Percentiles rank a stretch among this genome's conserved stretches.
Evolutionary conservation across 2,113 vertebrate species (phyloP).

Genomic region (Steatornis caripensis): DNA sequence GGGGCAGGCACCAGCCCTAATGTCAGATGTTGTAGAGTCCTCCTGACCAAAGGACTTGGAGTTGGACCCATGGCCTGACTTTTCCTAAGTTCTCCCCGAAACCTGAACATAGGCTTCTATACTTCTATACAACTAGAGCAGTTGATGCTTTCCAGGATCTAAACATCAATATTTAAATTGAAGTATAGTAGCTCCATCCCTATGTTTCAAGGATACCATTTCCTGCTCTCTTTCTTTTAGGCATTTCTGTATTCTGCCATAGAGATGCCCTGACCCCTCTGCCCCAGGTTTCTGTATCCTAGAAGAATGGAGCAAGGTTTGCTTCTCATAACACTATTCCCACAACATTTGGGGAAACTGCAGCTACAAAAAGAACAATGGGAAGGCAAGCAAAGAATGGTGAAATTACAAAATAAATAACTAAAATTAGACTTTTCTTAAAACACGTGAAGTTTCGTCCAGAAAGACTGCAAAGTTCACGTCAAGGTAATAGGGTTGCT

Average conservation of each 20-base stretch:
- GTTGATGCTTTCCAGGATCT: not conserved
- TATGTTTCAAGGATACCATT: not conserved
- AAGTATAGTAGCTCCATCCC: not conserved
- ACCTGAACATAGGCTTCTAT: not conserved
- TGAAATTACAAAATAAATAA: not conserved
- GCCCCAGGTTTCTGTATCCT: not conserved
- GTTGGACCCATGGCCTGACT: not conserved
- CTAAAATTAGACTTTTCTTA: not conserved
- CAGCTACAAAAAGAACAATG: not conserved
- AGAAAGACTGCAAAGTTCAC: not conserved
- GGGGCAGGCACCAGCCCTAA: fast-evolving
- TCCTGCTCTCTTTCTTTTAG: not conserved
- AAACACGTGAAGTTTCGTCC: not conserved
- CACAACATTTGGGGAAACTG: not conserved
- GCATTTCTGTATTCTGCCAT: not conserved
- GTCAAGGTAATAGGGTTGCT: not conserved
- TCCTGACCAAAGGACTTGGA: not conserved
- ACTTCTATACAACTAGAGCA: not conserved
- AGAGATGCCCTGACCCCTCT: not conserved
- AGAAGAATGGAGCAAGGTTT: not conserved
- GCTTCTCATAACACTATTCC: not conserved
- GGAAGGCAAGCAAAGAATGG: not conserved
- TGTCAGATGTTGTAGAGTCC: not conserved
- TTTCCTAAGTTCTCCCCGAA: not conserved
- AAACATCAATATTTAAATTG: not conserved